These are phyloP conservation scores for Thymelicus lineola DNA, from an alignment of 2,888 invertebrate species.

Conservation along the genomic window DNA sequence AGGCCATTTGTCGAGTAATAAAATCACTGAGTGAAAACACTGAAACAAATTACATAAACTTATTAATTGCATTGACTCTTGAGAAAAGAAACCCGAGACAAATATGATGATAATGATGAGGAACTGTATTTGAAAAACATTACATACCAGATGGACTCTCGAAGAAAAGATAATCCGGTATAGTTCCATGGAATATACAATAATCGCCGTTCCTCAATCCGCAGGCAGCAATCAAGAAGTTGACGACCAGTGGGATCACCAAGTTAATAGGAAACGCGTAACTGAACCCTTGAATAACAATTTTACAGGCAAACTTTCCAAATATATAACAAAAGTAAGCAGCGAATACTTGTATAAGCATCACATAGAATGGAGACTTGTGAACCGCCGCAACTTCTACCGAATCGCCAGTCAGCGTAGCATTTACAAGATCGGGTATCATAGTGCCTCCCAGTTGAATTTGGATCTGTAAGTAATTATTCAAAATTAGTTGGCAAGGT, in stretches of 20 bases:
- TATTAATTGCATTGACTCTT: background rate
- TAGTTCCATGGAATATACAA: conserved; percentile 94
- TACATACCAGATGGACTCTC: conserved; percentile 90
- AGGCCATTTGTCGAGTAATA: conserved; percentile 94
- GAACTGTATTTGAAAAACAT: background rate
- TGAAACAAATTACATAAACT: conserved; percentile 49
- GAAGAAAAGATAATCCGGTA: conserved; percentile 96
- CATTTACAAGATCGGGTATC: conserved; percentile 90
- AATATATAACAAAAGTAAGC: conserved; percentile 96
- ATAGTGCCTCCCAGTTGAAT: conserved; percentile 85
- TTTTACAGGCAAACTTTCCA: conserved; percentile 98
- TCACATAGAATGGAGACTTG: conserved; percentile 90
- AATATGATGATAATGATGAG: too few relatives aligned
- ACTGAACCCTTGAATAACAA: conserved; percentile 98
- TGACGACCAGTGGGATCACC: conserved; percentile 95
- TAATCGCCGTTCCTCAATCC: conserved; percentile 94
- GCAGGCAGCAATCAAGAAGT: conserved; percentile 94
- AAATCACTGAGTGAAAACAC: conserved; percentile 93
- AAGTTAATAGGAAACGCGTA: conserved; percentile 98
- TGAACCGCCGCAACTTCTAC: conserved; percentile 89
- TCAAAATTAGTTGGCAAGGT: too few relatives aligned
- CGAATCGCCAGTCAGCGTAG: conserved; percentile 90
- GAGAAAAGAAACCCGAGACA: too few relatives aligned
- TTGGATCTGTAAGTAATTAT: conserved; percentile 78
- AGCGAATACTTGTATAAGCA: conserved; percentile 92